Conservation (phyloP, 2,797 vertebrate species). For the Chaunax sp. region DNA sequence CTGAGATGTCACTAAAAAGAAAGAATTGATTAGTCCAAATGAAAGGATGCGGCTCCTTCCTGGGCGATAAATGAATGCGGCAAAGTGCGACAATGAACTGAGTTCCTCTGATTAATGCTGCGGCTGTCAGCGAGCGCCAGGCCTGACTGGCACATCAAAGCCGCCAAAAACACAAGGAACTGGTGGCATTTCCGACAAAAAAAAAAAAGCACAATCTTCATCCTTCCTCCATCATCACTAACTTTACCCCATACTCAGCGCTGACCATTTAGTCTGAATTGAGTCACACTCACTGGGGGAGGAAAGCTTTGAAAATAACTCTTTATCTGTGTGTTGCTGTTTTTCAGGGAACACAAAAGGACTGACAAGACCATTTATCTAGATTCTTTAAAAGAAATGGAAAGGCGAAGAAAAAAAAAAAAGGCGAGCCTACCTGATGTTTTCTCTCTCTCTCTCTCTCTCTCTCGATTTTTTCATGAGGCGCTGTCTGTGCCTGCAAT, state of each 20-base stretch:
- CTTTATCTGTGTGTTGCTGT: slow-evolving; percentile 80
- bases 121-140: slow-evolving; percentile 55
- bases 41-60: slow-evolving; percentile 47
- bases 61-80: slow-evolving; percentile 47
- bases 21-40: slow-evolving; percentile 60
- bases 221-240: slow-evolving; percentile 54
- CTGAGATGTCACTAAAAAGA: slow-evolving; percentile 42
- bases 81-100: slow-evolving; percentile 54
- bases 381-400: slow-evolving; percentile 84
- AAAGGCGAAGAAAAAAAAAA: slow-evolving; percentile 85
- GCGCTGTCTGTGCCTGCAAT: slow-evolving; percentile 89
- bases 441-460: slow-evolving; percentile 45
- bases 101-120: slow-evolving; percentile 63
- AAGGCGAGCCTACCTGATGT: slow-evolving; percentile 87
- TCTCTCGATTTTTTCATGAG: slow-evolving; percentile 80
- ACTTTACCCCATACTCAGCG: slow-evolving; percentile 68
- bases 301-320: slow-evolving; percentile 83
- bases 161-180: slow-evolving; percentile 54
- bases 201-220: slow-evolving; percentile 48
- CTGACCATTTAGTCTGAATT: slow-evolving; percentile 71
- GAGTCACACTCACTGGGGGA: slow-evolving; percentile 68
- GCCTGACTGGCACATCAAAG: slow-evolving; percentile 73
- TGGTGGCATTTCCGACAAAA: slow-evolving; percentile 59
- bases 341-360: slow-evolving; percentile 81
- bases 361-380: slow-evolving; percentile 91